Evolutionary conservation across 2,113 vertebrate genomes (phyloP).

Genomic region (Rhabdornis inornatus): DNA sequence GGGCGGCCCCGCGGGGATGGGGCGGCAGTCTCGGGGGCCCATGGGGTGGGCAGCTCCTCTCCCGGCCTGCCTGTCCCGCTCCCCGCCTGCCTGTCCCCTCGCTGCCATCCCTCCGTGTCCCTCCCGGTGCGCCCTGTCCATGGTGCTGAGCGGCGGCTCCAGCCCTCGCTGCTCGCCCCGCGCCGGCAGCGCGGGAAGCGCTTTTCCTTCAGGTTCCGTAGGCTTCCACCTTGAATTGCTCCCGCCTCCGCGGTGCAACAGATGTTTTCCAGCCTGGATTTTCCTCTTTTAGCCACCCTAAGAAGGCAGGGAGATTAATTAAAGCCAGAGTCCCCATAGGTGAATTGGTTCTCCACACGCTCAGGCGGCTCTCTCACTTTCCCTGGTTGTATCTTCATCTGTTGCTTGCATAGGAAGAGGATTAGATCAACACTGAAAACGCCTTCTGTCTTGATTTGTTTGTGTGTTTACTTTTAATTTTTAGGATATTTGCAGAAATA

Average conservation of each 20-base stretch:
- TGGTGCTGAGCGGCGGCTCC: slow-evolving; percentile 49
- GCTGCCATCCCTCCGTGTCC: not conserved
- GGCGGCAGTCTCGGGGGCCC: not conserved
- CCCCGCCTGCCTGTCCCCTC: not conserved
- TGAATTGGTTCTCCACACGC: not conserved
- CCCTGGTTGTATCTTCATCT: not conserved
- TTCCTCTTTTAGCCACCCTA: slow-evolving; percentile 23
- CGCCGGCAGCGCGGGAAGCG: not conserved
- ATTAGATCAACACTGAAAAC: not conserved
- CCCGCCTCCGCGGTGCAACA: not conserved
- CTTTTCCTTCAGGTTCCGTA: not conserved
- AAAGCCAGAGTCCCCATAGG: not conserved
- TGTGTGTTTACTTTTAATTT: slow-evolving; percentile 32
- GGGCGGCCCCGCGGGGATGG: not conserved
- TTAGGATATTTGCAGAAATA: slow-evolving; percentile 20
- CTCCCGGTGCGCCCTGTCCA: slow-evolving; percentile 18
- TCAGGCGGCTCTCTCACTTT: not conserved
- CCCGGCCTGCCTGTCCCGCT: too few relatives aligned
- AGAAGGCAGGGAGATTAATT: slow-evolving; percentile 43
- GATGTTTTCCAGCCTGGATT: slow-evolving; percentile 16
- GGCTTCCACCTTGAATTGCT: not conserved
- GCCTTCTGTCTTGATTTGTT: not conserved
- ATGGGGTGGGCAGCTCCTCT: not conserved
- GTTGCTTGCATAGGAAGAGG: not conserved
- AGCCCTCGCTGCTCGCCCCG: not conserved